These are phyloP conservation scores for Chiloscyllium plagiosum DNA, from an alignment of 2,113 vertebrate genomes.

Conservation along the genomic window DNA sequence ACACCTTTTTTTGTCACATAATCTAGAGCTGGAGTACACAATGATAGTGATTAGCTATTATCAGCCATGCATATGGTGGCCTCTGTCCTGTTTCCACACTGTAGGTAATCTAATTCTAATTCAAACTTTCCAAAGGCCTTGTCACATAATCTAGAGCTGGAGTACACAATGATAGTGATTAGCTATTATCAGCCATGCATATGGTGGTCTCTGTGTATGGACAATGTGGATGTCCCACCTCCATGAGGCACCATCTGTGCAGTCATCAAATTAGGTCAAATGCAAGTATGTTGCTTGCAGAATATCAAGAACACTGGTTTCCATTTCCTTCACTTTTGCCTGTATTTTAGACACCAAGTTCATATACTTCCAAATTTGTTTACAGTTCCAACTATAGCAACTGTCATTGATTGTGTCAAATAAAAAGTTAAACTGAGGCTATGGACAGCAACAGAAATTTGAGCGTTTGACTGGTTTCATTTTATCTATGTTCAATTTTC, in stretches of 20 bases:
- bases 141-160: not conserved
- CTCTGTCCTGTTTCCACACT: no score
- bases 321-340: not conserved
- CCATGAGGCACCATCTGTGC: not conserved
- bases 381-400: no score
- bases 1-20: no score
- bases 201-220: not conserved
- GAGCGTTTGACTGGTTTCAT: not conserved
- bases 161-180: not conserved
- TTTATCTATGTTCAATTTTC: not conserved
- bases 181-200: not conserved
- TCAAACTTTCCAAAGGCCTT: not conserved
- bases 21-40: no score
- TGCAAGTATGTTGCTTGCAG: not conserved
- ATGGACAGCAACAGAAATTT: not conserved
- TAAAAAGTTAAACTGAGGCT: not conserved
- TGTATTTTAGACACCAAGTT: not conserved
- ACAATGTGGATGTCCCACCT: not conserved
- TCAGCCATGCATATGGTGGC: no score
- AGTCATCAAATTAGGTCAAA: not conserved
- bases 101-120: no score
- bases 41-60: no score
- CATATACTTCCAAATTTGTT: not conserved
- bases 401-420: not conserved
- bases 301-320: not conserved